A percentile compares a stretch with the other conserved stretches of the same genome.
These are phyloP conservation scores for Scaptomyza tumidula DNA, from an alignment of 2,888 invertebrate genomes.

Conservation along the genomic window DNA sequence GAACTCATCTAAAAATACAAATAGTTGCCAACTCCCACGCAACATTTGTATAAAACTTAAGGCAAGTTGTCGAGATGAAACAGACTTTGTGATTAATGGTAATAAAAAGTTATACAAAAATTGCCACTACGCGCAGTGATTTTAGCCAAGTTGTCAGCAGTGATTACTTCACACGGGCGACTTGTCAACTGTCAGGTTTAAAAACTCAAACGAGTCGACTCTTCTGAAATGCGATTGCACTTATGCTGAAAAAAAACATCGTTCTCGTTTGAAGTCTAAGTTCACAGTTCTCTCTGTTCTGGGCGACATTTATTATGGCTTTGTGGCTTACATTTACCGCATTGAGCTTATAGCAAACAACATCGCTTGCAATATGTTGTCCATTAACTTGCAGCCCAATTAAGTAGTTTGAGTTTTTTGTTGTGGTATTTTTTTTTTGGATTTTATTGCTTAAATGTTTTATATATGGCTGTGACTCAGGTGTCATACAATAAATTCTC, in stretches of 20 bases:
- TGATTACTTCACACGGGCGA: constrained; percentile 31
- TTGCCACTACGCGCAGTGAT: constrained; percentile 52
- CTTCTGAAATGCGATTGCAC: constrained; percentile 44
- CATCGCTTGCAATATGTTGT: constrained; percentile 51
- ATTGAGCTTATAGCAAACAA: constrained; percentile 30
- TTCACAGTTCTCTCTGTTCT: constrained; percentile 37
- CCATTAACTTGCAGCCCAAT: constrained; percentile 72
- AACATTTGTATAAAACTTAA: constrained; percentile 24
- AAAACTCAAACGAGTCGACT: constrained; percentile 35
- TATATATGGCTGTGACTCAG: constrained; percentile 64
- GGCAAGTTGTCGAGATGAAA: constrained; percentile 26
- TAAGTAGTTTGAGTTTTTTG: constrained; percentile 47
- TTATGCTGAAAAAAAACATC: neutral
- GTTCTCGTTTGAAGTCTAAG: constrained; percentile 17
- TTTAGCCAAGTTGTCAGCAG: constrained; percentile 12
- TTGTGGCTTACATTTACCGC: constrained; percentile 37
- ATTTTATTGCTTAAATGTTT: neutral
- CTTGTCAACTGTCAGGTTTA: constrained; percentile 67
- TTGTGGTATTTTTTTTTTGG: neutral
- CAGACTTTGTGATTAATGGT: constrained; percentile 61
- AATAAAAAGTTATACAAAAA: constrained; percentile 51
- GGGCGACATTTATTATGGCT: constrained; percentile 32
- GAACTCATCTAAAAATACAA: constrained; percentile 61
- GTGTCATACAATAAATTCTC: constrained; percentile 71
- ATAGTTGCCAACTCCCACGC: constrained; percentile 64